Evolutionary conservation across 2,113 vertebrate genomes (phyloP), one percentile per base, ranked within the genome.

Genomic region (Thymallus thymallus): DNA sequence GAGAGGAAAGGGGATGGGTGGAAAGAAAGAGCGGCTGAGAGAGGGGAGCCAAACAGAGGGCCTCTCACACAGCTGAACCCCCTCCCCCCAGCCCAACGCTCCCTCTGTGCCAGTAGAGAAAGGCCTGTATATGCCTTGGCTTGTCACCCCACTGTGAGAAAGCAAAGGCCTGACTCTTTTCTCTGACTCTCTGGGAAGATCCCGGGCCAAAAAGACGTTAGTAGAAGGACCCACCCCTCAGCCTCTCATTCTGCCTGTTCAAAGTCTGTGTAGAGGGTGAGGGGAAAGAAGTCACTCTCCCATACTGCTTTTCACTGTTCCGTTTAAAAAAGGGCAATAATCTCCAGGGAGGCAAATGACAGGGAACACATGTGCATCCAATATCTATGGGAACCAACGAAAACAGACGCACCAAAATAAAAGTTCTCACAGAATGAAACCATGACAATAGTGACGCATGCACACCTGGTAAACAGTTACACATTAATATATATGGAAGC

Each of bases 81-180:
- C 73, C 66, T 70, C 10, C 68, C 75, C 75, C 71, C 72, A 41
- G 35, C 35, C 9, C 35, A 41, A 41, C 2, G 18, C 62, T 64
- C 24, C 80, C 75, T 46, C 32, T 26, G 41, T 71, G 73, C 80
- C 68, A 80, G 76, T 71, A 81, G 76, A 82, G 68, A 83, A 65
- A 85, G 73, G 76, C 61, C 79, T 82, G 75, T 75, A 55, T 83
- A 77, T 66, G 86, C 75, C 78, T 86, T 88, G 84, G 85, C 81
- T 84, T 79, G 80, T 88, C 88, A 84, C 80, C 82, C 77, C 46
- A 73, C 81, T 85, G 82, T 79, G 85, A 89, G 80, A 90, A 69
- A 82, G 79, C 78, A 83, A 84, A 87, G 86, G 83, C 87, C 85
- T 80, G 18, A 58, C 82, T 78, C 67, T 68, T 75, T 69, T 26